Evolutionary conservation across 2,113 vertebrate genomes (phyloP).

Genomic region (Calyptomena viridis): DNA sequence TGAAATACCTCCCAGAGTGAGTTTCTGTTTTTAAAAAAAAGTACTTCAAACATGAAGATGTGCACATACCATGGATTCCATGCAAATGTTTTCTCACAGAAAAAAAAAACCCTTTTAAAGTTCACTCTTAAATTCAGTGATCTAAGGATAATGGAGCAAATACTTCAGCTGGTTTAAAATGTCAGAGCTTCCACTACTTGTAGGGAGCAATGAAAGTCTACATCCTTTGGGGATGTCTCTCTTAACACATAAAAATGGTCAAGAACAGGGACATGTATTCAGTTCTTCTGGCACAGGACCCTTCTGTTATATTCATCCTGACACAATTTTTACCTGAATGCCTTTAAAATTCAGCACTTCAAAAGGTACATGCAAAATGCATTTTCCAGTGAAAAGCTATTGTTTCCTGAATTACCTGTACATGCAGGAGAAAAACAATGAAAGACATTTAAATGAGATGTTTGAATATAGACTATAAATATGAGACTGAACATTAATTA

Average conservation of each 20-base stretch:
- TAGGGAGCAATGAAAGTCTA: background rate
- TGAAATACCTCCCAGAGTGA: background rate
- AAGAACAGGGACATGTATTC: background rate
- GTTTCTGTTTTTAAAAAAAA: background rate
- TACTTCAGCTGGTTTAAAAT: conserved; percentile 5
- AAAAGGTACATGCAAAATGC: conserved; percentile 11
- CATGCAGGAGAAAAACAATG: background rate
- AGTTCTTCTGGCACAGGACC: background rate
- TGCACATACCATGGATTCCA: background rate
- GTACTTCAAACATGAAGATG: background rate
- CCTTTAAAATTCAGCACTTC: background rate
- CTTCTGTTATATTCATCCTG: background rate
- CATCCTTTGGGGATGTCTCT: background rate
- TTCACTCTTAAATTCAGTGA: background rate
- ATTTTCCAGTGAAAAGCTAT: conserved; percentile 44
- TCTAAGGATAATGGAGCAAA: conserved; percentile 4
- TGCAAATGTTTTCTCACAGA: background rate
- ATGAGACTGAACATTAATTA: background rate
- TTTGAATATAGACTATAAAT: conserved; percentile 31
- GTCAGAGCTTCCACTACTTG: conserved; percentile 1
- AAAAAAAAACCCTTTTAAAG: background rate
- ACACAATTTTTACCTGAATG: background rate
- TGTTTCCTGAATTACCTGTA: background rate
- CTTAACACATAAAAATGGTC: background rate
- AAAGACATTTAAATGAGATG: conserved; percentile 29